Percentiles rank a stretch among this genome's conserved stretches.
These are phyloP conservation scores for Octopus bimaculoides DNA, from an alignment of 1,140 invertebrate species.

Conservation along the genomic window DNA sequence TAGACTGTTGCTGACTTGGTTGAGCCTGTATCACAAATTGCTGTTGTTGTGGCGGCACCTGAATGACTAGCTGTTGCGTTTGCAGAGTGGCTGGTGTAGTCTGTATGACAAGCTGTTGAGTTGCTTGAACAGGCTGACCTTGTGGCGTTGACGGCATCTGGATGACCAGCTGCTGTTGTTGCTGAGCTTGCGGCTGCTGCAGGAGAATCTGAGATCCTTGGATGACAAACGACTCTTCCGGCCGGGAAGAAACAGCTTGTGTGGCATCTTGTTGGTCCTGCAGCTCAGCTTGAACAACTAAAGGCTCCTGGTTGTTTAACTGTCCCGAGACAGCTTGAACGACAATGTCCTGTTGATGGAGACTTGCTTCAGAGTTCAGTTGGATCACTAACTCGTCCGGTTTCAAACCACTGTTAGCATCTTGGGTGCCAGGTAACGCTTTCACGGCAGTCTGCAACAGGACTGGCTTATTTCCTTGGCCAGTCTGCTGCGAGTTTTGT, in stretches of 20 bases:
- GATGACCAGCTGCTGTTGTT: neutral
- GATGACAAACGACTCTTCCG: neutral
- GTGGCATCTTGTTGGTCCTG: neutral
- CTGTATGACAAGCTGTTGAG: conserved; percentile 2
- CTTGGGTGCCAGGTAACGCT: too few relatives aligned
- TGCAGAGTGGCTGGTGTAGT: neutral
- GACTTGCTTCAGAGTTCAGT: neutral
- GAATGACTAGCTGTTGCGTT: neutral
- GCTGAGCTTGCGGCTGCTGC: neutral
- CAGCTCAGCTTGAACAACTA: neutral
- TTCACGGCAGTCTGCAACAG: too few relatives aligned
- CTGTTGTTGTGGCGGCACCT: neutral
- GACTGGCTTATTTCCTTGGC: too few relatives aligned
- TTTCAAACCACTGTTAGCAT: neutral
- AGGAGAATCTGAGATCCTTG: neutral
- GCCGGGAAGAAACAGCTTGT: neutral
- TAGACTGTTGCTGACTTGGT: neutral
- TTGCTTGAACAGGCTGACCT: neutral
- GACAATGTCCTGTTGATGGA: neutral
- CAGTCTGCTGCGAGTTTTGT: too few relatives aligned
- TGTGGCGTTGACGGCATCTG: neutral
- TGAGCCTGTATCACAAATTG: conserved; percentile 9
- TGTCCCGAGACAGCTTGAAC: neutral
- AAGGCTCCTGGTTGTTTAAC: neutral
- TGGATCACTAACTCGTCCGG: neutral